Base-by-base conservation (phyloP, 1,140 invertebrate genomes). In the Cepaea nemoralis region DNA sequence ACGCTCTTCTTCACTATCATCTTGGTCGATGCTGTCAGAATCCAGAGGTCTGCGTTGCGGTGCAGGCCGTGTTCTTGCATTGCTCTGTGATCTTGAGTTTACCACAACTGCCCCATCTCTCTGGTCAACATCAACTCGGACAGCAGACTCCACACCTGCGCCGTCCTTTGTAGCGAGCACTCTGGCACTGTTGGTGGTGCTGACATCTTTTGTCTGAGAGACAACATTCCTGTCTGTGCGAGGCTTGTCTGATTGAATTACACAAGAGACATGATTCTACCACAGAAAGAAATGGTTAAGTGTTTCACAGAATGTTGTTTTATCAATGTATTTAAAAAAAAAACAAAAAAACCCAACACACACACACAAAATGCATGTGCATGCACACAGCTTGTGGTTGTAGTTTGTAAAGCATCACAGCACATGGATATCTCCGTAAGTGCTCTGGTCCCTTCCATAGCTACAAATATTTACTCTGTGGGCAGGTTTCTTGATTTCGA, bases 1-100 rank as follows among this genome's bases (percentile, higher is more conserved):
- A 89, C 90, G 85, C 81, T 92, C 91, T 82, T 91, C 90, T 35
- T 91, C 89, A 76, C 89, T 89, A 22, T 84, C 83, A 19, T 84
- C 77, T 31, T 71, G 75, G n/a, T 66, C 82, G 19, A 42, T 35
- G 40, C 33, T 27, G 19, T 31, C 22, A 27, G 66, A 69, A 8
- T 37, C 50, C 45, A 78, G 55, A 59, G 33, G 31, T 10, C 71
- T 42, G n/a, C 40, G 14, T 0, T 59, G 69, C 16, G n/a, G 12
- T 73, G 59, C 33, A 50, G 27, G 59, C 74, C 77, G 42, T 66
- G 22, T 33, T 69, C 35, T 39, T 79, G 63, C 24, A 42, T 3
- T 2, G 35, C 35, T 2, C 12, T 12, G 59, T 40, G 48, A 0
- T 66, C 27, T 63, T n/a, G 48, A 50, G 24, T 19, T 24, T 19